Evolutionary conservation across 1,140 invertebrate species (phyloP).

Genomic region (Camponotus floridanus): DNA sequence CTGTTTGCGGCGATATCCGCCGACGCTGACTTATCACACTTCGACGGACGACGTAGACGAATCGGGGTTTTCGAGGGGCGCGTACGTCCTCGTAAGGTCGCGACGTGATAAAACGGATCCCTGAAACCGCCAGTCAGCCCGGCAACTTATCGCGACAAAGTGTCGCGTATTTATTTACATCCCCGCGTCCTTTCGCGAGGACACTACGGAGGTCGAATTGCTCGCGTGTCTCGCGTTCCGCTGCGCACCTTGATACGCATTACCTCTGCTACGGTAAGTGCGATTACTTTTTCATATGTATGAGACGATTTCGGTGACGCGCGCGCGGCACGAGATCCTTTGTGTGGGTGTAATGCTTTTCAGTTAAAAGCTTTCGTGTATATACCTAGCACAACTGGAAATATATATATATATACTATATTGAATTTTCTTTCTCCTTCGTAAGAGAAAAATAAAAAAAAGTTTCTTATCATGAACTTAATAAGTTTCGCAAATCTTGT

Average conservation of each 20-base stretch:
- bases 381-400: too few species aligned
- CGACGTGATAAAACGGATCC: slow-evolving; percentile 62
- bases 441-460: neutral
- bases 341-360: neutral
- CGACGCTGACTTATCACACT: slow-evolving; percentile 67
- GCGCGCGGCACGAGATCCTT: neutral
- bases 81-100: slow-evolving; percentile 13
- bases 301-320: neutral
- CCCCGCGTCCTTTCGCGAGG: neutral
- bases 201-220: neutral
- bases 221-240: neutral
- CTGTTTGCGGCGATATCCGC: slow-evolving; percentile 65
- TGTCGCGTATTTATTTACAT: slow-evolving; percentile 55
- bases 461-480: neutral
- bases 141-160: slow-evolving; percentile 50
- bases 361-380: slow-evolving; percentile 4
- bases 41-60: slow-evolving; percentile 62
- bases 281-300: slow-evolving; percentile 32
- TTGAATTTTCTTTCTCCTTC: neutral
- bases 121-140: slow-evolving; percentile 55
- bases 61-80: slow-evolving; percentile 19
- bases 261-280: neutral
- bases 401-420: neutral
- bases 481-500: neutral
- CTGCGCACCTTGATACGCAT: neutral